Evolutionary conservation across 2,797 vertebrate species (phyloP), one percentile per base, ranked within the genome.

Genomic region (Rhodeus uyekii): DNA sequence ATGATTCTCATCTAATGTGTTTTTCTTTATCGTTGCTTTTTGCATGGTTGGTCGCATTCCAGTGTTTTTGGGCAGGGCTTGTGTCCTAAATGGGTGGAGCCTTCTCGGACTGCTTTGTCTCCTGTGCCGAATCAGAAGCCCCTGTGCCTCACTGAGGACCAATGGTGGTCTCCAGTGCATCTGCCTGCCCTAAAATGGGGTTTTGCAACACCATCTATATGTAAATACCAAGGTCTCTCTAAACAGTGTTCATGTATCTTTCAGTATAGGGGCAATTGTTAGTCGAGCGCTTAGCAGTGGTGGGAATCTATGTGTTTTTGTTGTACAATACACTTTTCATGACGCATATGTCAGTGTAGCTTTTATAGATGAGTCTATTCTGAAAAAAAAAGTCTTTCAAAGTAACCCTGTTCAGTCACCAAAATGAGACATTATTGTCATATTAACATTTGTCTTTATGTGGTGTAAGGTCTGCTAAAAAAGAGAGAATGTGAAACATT

Each of bases 281-380:
- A 71, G 80, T 83, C 42, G 76, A 82, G 87, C 84, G 90, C 89
- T 86, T 89, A 83, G 78, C 90, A 86, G 85, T 88, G 83, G 87
- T 88, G 83, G 61, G 87, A 90, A 83, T 87, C 76, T 89, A 73
- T 85, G 64, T 89, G 75, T 87, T 85, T 89, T 90, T 91, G 87
- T 91, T 94, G 93, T 94, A 94, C 91, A 93, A 89, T 81, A 89
- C 86, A 82, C 89, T 92, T 86, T 82, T 85, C 90, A 93, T 87
- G 63, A 90, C 82, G 76, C 88, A 80, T 83, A 80, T 88, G 78
- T 89, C 90, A 92, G 88, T 92, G 91, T 90, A 91, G 89, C 89
- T 89, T 89, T 88, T 94, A 87, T 91, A 90, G 90, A 89, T 87
- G 76, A 89, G 90, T 92, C 90, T 90, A 92, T 86, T 92, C 87